These are phyloP conservation scores for Alauda arvensis DNA, from an alignment of 2,797 vertebrate genomes.

Conservation along the genomic window DNA sequence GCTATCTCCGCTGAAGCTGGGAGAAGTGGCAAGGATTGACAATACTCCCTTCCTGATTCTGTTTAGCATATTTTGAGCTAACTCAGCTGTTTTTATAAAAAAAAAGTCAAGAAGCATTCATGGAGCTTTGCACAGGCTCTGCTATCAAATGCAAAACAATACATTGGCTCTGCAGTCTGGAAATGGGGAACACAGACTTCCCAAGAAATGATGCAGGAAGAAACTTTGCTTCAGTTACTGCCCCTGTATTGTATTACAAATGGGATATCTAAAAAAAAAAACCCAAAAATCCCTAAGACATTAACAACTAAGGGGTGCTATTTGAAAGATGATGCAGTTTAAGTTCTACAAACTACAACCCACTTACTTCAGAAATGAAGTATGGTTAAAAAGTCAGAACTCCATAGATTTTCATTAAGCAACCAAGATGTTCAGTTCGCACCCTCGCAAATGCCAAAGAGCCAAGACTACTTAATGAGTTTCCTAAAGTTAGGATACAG, in stretches of 20 bases:
- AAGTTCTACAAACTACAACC: not conserved
- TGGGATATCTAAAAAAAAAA: not conserved
- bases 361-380: not conserved
- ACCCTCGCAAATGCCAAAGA: not conserved
- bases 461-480: not conserved
- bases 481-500: not conserved
- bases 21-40: not conserved
- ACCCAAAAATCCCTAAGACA: not conserved
- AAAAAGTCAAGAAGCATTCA: not conserved
- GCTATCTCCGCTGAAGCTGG: not conserved
- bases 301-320: not conserved
- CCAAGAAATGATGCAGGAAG: not conserved
- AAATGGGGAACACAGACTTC: not conserved
- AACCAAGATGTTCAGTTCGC: not conserved
- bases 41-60: not conserved
- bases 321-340: not conserved
- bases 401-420: not conserved
- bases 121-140: not conserved
- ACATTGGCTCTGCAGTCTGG: not conserved
- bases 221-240: not conserved
- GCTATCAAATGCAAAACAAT: not conserved
- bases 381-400: not conserved
- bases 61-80: not conserved
- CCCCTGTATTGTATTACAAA: not conserved
- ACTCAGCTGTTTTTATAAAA: not conserved